Percentiles rank a stretch among this genome's conserved stretches.
phyloP scores from a whole-genome alignment of 2,797 vertebrate species.

The Brachymystax lenok region DNA sequence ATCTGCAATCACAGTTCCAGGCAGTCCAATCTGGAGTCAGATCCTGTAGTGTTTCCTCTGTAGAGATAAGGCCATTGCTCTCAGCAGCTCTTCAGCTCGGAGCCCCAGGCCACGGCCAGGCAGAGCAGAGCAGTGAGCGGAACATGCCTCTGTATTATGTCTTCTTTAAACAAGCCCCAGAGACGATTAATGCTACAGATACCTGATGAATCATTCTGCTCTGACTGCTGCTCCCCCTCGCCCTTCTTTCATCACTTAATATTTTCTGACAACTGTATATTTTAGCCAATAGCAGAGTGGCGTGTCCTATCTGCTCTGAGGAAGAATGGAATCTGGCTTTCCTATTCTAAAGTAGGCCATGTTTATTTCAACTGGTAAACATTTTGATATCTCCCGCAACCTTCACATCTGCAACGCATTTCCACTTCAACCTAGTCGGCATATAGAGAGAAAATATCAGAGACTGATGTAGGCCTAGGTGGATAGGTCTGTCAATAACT shows the following conservation, averaged over 20 bases:
- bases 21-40: slow-evolving; percentile 62
- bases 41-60: slow-evolving; percentile 60
- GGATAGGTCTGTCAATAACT: slow-evolving; percentile 65
- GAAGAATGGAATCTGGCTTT: slow-evolving; percentile 75
- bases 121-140: slow-evolving; percentile 26
- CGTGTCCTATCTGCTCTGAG: slow-evolving; percentile 71
- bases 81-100: slow-evolving; percentile 58
- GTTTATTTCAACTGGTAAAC: slow-evolving; percentile 82
- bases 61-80: slow-evolving; percentile 67
- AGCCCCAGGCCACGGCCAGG: slow-evolving; percentile 29
- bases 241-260: slow-evolving; percentile 76
- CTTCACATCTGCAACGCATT: slow-evolving; percentile 80
- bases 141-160: slow-evolving; percentile 76
- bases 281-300: slow-evolving; percentile 77
- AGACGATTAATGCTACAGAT: slow-evolving; percentile 81
- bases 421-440: slow-evolving; percentile 73
- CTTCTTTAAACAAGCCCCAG: slow-evolving; percentile 70
- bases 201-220: slow-evolving; percentile 75
- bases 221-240: slow-evolving; percentile 60
- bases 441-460: slow-evolving; percentile 62
- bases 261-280: slow-evolving; percentile 84
- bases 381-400: slow-evolving; percentile 83
- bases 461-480: slow-evolving; percentile 46
- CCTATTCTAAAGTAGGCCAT: slow-evolving; percentile 74
- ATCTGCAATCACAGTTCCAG: slow-evolving; percentile 31